These are phyloP conservation scores for Phenganax subtilis DNA, from an alignment of 92 coral and sea anemone genomes.

Conservation along the genomic window DNA sequence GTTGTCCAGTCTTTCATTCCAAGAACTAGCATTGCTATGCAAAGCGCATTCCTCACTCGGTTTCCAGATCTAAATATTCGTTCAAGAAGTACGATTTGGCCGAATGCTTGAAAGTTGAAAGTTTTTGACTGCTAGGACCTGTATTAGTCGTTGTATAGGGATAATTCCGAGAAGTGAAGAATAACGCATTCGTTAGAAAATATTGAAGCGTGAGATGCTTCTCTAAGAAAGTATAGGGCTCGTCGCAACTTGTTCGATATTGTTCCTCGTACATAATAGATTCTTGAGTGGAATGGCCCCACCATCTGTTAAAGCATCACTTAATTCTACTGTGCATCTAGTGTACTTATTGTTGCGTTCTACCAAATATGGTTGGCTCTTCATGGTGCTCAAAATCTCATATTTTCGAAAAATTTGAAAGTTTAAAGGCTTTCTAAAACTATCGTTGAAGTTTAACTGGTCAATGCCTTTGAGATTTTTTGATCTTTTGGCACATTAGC, in stretches of 20 bases:
- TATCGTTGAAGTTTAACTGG: too few relatives aligned
- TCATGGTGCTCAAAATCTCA: too few relatives aligned
- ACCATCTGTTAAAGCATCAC: too few relatives aligned
- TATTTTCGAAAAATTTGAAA: too few relatives aligned
- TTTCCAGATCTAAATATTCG: conserved; percentile 29
- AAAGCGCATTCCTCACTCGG: conserved; percentile 11
- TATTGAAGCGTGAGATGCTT: conserved; percentile 11
- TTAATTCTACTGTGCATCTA: too few relatives aligned
- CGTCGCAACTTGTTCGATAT: background rate
- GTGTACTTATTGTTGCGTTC: too few relatives aligned
- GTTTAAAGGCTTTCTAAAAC: too few relatives aligned
- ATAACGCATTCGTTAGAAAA: background rate
- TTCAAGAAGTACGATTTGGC: conserved; percentile 5
- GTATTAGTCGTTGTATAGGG: conserved; percentile 17
- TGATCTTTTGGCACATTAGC: too few relatives aligned
- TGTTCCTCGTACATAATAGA: too few relatives aligned
- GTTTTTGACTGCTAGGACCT: background rate
- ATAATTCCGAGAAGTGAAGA: conserved; percentile 21
- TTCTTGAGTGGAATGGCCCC: too few relatives aligned
- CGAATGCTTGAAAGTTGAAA: background rate
- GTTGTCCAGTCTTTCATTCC: background rate
- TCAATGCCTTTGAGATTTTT: too few relatives aligned
- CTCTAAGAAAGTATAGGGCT: background rate
- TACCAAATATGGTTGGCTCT: too few relatives aligned
- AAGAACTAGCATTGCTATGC: conserved; percentile 12